Percentiles rank a stretch among this genome's conserved stretches.
Conservation (phyloP, 2,113 vertebrate genomes). For the Tetraodon nigroviridis region DNA sequence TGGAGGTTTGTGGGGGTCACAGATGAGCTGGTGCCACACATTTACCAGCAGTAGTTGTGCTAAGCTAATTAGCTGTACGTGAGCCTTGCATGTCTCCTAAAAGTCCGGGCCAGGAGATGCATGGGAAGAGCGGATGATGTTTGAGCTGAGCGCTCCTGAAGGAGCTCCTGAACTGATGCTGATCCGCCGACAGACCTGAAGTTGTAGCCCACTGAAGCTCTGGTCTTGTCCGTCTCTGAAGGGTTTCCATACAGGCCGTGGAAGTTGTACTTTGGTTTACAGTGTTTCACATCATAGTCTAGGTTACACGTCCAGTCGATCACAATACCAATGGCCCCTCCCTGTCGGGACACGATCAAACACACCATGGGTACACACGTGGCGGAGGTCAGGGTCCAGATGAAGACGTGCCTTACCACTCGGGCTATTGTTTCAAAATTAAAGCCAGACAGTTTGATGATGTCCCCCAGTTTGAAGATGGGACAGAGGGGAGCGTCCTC, state of each 20-base stretch:
- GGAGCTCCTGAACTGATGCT: no score
- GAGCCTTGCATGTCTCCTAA: no score
- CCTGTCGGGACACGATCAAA: slow-evolving; percentile 67
- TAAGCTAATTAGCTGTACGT: no score
- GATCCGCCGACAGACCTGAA: slow-evolving; percentile 79
- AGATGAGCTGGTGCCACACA: no score
- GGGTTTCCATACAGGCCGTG: slow-evolving; percentile 84
- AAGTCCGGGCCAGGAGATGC: no score
- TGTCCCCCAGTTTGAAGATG: slow-evolving; percentile 84
- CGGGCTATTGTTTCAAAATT: slow-evolving; percentile 78
- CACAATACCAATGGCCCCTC: slow-evolving; percentile 87
- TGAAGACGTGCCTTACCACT: slow-evolving; percentile 69
- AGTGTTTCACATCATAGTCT: slow-evolving; percentile 76
- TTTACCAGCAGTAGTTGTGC: no score
- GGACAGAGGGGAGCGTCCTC: slow-evolving; percentile 79
- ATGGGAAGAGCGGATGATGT: no score
- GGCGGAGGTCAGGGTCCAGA: neutral
- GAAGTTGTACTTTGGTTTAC: slow-evolving; percentile 84
- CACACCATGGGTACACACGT: no score
- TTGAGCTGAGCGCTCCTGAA: no score
- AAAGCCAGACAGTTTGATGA: slow-evolving; percentile 82
- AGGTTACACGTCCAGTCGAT: slow-evolving; percentile 93
- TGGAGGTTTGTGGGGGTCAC: no score
- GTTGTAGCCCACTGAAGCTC: slow-evolving; percentile 86
- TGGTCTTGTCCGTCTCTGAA: slow-evolving; percentile 59